Evolutionary conservation across 2,113 vertebrate species (phyloP).

Genomic region (Columba janthina): DNA sequence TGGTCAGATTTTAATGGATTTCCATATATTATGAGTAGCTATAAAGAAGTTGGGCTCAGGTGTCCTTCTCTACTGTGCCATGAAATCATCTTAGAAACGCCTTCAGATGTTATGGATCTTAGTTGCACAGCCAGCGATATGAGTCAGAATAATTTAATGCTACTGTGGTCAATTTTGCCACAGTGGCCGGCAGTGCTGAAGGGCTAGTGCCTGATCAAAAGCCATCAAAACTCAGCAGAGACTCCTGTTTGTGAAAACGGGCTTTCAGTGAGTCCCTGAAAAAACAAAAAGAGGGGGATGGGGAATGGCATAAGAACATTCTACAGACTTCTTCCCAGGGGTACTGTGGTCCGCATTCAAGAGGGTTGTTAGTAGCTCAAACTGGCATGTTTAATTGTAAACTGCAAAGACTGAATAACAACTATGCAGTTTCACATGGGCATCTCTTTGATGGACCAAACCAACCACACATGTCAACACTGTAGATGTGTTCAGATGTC

Average conservation of each 20-base stretch:
- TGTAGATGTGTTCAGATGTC: not conserved
- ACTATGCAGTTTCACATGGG: not conserved
- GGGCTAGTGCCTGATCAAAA: slow-evolving; percentile 63
- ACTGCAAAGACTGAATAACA: not conserved
- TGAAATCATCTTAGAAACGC: slow-evolving; percentile 13
- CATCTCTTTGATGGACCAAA: not conserved
- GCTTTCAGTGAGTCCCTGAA: not conserved
- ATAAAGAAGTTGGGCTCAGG: slow-evolving; percentile 23
- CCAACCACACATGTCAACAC: not conserved
- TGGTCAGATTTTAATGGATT: not conserved
- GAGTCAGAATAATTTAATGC: slow-evolving; percentile 63
- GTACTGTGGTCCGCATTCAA: not conserved
- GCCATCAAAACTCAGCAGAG: slow-evolving; percentile 53
- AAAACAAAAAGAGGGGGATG: not conserved
- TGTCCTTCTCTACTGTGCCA: not conserved
- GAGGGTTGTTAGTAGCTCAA: not conserved
- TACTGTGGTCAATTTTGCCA: slow-evolving; percentile 54
- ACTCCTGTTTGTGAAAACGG: not conserved
- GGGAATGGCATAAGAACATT: not conserved
- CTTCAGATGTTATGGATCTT: slow-evolving; percentile 34
- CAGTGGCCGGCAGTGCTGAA: slow-evolving; percentile 48
- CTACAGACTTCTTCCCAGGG: slow-evolving; percentile 19
- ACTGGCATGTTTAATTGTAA: slow-evolving; percentile 16
- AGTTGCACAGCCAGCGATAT: slow-evolving; percentile 1
- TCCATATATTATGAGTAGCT: not conserved